Evolutionary conservation across 2,113 vertebrate species (phyloP), one percentile per base, ranked within the genome.

Genomic region (Mormyrus lacerda): DNA sequence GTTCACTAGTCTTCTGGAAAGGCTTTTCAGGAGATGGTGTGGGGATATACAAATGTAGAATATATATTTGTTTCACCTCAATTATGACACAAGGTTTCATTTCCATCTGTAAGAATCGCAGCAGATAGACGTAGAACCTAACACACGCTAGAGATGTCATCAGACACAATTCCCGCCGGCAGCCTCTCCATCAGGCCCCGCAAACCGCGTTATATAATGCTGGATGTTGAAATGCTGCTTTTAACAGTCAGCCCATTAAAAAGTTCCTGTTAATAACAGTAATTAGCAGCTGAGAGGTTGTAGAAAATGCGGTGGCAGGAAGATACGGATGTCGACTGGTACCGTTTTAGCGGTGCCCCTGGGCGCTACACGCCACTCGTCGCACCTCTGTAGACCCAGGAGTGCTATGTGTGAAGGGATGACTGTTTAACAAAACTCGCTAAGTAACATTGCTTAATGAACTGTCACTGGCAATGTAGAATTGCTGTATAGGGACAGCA

Each of bases 181-280:
- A 91, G 82, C 31, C 89, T 88, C 4, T 90, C 88, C 88, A 53
- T 88, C 79, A 76, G 84, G 61, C 76, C 50, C 27, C 82, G 88
- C 84, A 47, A 24, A 88, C 85, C 48, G 65, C 8, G 17, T 45
- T 53, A 50, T 83, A 85, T 87, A 79, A 84, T 55, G 45, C 4
- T 24, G 35, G 31, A 89, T 88, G 51, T 86, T 48, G 55, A 87
- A 61, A 39, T 65, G 35, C 35, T 44, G 51, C 55, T 61, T 87
- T 87, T 87, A 65, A 87, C 53, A 87, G 87, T 55, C 87, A 42
- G 87, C 55, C 51, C 87, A 87, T 87, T 87, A 87, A 65, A 69
- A 87, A 45, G 87, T 87, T 65, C 87, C 35, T 35, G 21, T 31
- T 82, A 51, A 76, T 82, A 47, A 89, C 58, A n/a, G 53, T n/a